A percentile compares a stretch with the other conserved stretches of the same genome.
Conservation (phyloP, 1,140 invertebrate genomes). For the Ephestia elutella region DNA sequence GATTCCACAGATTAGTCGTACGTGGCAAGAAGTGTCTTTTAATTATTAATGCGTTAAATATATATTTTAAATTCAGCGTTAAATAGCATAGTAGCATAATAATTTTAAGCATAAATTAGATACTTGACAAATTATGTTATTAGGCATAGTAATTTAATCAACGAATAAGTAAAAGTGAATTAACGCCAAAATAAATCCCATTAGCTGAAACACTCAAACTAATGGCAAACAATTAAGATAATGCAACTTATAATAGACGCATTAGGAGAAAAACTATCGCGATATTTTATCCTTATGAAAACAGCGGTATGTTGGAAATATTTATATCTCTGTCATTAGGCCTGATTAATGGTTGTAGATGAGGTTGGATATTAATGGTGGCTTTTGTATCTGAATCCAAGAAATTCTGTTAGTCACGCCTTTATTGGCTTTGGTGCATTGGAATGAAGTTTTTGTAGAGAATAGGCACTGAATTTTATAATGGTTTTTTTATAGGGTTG, state of each 20-base stretch:
- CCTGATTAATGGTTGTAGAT: conserved; percentile 28
- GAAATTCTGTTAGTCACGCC: conserved; percentile 7
- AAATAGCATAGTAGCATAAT: no score
- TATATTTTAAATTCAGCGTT: no score
- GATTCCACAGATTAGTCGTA: no score
- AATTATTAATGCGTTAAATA: no score
- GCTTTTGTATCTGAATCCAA: conserved; percentile 18
- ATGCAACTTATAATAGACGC: conserved; percentile 11
- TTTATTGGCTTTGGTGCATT: not conserved
- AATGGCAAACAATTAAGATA: conserved; percentile 6
- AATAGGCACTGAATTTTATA: no score
- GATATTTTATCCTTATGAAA: conserved; percentile 20
- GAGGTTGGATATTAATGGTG: conserved; percentile 21
- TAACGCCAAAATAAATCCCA: not conserved
- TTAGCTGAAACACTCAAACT: not conserved
- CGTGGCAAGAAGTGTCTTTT: no score
- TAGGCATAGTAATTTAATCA: no score
- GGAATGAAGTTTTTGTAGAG: not conserved
- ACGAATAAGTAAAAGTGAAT: no score
- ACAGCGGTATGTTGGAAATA: conserved; percentile 22
- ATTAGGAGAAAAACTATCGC: conserved; percentile 10
- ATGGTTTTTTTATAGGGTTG: no score
- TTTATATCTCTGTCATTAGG: conserved; percentile 35
- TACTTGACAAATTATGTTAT: no score
- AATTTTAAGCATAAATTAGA: no score